phyloP scores from a whole-genome alignment of 2,888 invertebrate genomes.

The Sesia apiformis region DNA sequence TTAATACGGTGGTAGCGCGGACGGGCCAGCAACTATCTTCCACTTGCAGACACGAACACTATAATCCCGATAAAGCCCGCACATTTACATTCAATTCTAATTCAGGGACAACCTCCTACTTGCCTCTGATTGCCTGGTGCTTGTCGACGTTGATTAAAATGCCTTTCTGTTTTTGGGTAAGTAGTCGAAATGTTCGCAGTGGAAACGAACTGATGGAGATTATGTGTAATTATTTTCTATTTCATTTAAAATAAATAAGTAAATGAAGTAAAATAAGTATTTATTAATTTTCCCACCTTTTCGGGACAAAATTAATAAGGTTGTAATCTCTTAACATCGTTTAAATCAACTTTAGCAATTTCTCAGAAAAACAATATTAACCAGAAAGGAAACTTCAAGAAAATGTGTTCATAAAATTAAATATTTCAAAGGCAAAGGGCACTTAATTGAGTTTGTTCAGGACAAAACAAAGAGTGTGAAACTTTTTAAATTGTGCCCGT shows the following conservation, averaged over 20 bases:
- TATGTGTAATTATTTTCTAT: too few species aligned
- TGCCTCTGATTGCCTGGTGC: conserved; percentile 63
- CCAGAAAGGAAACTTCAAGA: conserved; percentile 3
- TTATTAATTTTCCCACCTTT: too few species aligned
- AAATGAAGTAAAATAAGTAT: too few species aligned
- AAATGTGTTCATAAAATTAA: conserved; percentile 39
- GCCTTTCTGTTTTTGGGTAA: conserved; percentile 7
- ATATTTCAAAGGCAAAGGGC: conserved; percentile 59
- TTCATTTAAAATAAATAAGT: too few species aligned
- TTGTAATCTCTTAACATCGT: too few species aligned
- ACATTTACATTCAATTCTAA: conserved; percentile 77
- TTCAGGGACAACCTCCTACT: conserved; percentile 60
- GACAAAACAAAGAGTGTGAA: conserved; percentile 68
- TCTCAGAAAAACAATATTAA: too few species aligned
- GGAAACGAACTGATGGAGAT: too few species aligned
- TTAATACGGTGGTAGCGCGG: conserved; percentile 42
- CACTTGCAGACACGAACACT: conserved; percentile 69
- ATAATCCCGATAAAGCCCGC: conserved; percentile 77
- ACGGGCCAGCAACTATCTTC: conserved; percentile 65
- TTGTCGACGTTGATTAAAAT: conserved; percentile 66
- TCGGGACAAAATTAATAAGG: too few species aligned
- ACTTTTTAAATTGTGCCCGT: conserved; percentile 73
- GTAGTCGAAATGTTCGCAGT: too few species aligned
- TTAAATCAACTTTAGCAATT: too few species aligned
- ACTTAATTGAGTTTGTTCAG: conserved; percentile 74